Conservation (phyloP, 2,113 vertebrate genomes). For the Bungarus multicinctus region DNA sequence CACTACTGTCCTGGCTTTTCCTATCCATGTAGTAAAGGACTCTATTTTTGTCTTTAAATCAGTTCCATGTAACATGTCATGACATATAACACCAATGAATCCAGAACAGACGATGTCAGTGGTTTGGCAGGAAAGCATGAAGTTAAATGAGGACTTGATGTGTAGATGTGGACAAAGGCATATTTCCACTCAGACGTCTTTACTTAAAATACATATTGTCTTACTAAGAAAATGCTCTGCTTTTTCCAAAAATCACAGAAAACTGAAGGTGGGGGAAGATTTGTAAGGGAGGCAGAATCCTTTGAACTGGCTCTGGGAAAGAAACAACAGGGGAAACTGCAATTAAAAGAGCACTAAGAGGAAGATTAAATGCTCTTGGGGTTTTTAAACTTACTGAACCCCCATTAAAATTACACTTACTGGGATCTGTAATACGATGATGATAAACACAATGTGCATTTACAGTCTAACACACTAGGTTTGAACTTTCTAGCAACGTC, state of each 20-base stretch:
- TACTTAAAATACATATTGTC: constrained; percentile 65
- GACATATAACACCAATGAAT: background rate
- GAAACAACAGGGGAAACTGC: constrained; percentile 51
- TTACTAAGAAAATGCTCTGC: constrained; percentile 62
- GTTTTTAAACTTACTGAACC: constrained; percentile 73
- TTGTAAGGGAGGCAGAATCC: constrained; percentile 13
- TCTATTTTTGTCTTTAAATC: background rate
- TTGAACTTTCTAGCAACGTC: constrained; percentile 75
- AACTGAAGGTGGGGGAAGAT: constrained; percentile 27
- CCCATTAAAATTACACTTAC: constrained; percentile 74
- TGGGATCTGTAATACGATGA: constrained; percentile 73
- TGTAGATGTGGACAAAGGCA: constrained; percentile 53
- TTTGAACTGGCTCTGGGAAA: constrained; percentile 50
- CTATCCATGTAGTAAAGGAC: background rate
- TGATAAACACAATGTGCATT: constrained; percentile 69
- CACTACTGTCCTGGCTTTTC: background rate
- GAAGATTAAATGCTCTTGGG: constrained; percentile 72
- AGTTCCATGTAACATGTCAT: background rate
- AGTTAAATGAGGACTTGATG: constrained; percentile 48
- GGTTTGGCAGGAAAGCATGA: constrained; percentile 44
- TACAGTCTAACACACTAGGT: constrained; percentile 67
- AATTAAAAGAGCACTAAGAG: constrained; percentile 63
- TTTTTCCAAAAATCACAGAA: constrained; percentile 65
- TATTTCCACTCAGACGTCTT: constrained; percentile 60
- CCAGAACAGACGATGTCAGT: constrained; percentile 44